Evolutionary conservation across 1,140 invertebrate species (phyloP).

Genomic region (Eriocheir sinensis): DNA sequence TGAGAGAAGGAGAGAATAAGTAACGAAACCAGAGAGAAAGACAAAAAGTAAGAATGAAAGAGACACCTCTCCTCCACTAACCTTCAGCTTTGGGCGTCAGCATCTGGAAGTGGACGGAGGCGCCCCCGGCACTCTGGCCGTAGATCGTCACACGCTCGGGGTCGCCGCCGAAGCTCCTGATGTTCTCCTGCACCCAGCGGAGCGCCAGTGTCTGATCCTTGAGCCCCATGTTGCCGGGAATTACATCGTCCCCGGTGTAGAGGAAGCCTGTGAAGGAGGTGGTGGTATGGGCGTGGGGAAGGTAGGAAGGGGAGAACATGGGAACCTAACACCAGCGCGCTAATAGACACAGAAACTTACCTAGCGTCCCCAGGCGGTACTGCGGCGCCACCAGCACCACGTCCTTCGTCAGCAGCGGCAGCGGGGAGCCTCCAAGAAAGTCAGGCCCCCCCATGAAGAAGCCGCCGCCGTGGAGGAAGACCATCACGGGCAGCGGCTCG

Average conservation of each 20-base stretch:
- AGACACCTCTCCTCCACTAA: not conserved
- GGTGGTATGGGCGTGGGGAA: too few relatives aligned
- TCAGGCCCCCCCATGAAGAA: not conserved
- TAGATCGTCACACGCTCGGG: not conserved
- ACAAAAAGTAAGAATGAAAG: not conserved
- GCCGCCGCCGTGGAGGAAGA: not conserved
- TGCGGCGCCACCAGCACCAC: slow-evolving; percentile 25
- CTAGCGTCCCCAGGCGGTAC: slow-evolving; percentile 29
- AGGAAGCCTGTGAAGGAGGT: not conserved
- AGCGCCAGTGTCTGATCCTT: slow-evolving; percentile 6
- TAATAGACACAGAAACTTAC: too few relatives aligned
- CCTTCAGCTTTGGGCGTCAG: not conserved
- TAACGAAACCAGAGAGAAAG: not conserved
- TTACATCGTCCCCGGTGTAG: not conserved
- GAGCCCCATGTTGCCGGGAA: slow-evolving; percentile 38
- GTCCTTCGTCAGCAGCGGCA: slow-evolving; percentile 8
- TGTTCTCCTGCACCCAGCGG: slow-evolving; percentile 29
- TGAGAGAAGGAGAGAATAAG: not conserved
- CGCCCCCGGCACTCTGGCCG: slow-evolving; percentile 17
- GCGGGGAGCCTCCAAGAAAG: not conserved
- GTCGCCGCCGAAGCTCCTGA: slow-evolving; percentile 18
- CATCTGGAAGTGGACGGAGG: not conserved
- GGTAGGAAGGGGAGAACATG: not conserved
- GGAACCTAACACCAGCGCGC: too few relatives aligned
- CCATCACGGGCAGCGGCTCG: not conserved